phyloP scores from a whole-genome alignment of 2,113 vertebrate genomes.

The Diadophis punctatus region DNA sequence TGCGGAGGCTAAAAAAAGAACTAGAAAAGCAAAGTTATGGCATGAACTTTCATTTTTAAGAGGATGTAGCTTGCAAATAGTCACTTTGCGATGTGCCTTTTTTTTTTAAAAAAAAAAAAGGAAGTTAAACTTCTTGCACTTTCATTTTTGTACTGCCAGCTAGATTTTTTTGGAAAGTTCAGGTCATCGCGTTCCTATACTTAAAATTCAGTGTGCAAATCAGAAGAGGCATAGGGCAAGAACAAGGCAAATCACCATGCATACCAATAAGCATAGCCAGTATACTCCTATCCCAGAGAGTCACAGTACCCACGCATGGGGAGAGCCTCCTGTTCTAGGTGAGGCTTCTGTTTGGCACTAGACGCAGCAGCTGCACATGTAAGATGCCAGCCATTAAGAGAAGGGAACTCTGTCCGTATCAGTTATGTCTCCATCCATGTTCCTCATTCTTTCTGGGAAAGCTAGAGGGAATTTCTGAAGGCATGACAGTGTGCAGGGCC shows the following conservation, averaged over 20 bases:
- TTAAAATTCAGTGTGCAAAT: neutral
- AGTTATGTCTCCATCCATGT: neutral
- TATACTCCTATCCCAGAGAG: neutral
- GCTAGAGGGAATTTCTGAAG: neutral
- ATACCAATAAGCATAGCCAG: neutral
- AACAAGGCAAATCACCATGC: neutral
- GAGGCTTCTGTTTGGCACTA: neutral
- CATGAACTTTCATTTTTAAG: neutral
- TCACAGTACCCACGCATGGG: neutral
- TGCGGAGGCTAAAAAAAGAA: neutral
- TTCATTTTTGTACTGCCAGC: neutral
- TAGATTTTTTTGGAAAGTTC: neutral
- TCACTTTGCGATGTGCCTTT: neutral
- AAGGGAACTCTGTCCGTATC: neutral
- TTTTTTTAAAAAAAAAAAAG: neutral
- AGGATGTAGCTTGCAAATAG: neutral
- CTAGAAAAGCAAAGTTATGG: neutral
- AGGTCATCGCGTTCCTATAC: neutral
- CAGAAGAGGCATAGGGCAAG: neutral
- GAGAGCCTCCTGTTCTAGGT: neutral
- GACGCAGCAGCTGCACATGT: neutral
- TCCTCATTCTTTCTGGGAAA: neutral
- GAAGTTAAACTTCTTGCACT: slow-evolving; percentile 1
- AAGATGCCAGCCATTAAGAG: neutral
- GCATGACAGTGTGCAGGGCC: neutral